A percentile compares a stretch with the other conserved stretches of the same genome.
Evolutionary conservation across 1,140 invertebrate species (phyloP).

Genomic region (Popillia japonica): DNA sequence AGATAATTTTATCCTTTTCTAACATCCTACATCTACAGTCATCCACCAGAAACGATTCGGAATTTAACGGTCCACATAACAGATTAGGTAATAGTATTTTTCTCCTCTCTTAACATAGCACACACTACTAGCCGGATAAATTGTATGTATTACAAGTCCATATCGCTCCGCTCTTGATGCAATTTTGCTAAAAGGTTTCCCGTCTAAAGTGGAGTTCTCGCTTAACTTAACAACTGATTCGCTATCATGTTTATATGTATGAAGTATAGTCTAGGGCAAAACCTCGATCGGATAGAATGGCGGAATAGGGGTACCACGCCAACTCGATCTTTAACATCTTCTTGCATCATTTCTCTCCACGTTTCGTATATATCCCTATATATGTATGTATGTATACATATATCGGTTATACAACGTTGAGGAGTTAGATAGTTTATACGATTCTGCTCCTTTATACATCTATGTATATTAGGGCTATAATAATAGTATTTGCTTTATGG

Average conservation of each 20-base stretch:
- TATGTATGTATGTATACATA: too few relatives aligned
- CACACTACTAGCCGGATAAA: slow-evolving; percentile 45
- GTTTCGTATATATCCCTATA: too few relatives aligned
- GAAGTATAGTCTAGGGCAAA: slow-evolving; percentile 50
- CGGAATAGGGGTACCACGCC: slow-evolving; percentile 2
- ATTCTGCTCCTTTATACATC: too few relatives aligned
- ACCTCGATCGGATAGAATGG: slow-evolving; percentile 5
- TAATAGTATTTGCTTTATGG: too few relatives aligned
- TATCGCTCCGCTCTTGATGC: slow-evolving; percentile 54
- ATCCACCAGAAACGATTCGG: background rate
- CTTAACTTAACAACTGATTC: slow-evolving; percentile 58
- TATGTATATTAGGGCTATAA: too few relatives aligned
- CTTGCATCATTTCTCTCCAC: slow-evolving; percentile 2
- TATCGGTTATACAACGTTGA: too few relatives aligned
- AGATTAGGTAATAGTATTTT: slow-evolving; percentile 8
- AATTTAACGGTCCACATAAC: slow-evolving; percentile 14
- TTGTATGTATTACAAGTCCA: slow-evolving; percentile 59
- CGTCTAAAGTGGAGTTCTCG: slow-evolving; percentile 55
- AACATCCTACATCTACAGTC: background rate
- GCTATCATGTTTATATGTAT: slow-evolving; percentile 60
- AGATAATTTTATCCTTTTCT: background rate
- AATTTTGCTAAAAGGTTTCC: slow-evolving; percentile 60
- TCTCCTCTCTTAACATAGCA: background rate
- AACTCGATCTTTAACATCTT: slow-evolving; percentile 4
- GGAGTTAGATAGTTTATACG: too few relatives aligned